phyloP scores from a whole-genome alignment of 2,113 vertebrate species.

The Neofelis nebulosa region DNA sequence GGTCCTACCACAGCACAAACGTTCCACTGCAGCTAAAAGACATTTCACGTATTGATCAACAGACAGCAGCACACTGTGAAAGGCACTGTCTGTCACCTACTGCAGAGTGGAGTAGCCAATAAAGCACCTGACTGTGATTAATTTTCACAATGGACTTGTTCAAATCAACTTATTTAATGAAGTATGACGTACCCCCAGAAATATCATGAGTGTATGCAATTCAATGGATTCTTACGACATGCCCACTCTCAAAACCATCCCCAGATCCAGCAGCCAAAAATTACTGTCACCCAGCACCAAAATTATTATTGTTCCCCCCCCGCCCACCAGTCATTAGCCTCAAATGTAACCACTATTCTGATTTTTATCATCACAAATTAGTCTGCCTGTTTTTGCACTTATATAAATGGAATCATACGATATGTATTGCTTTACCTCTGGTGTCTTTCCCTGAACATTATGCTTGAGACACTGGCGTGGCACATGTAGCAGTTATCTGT shows the following conservation, averaged over 20 bases:
- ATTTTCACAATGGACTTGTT: neutral
- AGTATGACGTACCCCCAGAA: neutral
- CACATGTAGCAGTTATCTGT: no score
- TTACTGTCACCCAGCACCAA: neutral
- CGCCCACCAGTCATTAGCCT: neutral
- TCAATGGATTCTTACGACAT: neutral
- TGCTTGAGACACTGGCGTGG: neutral
- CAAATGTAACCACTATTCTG: neutral
- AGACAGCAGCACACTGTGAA: neutral
- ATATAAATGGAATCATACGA: neutral
- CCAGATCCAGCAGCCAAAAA: neutral
- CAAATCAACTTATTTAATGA: neutral
- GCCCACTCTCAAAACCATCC: neutral
- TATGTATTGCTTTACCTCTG: neutral
- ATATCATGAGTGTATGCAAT: neutral
- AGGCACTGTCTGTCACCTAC: neutral
- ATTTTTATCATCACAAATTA: neutral
- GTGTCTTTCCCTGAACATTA: neutral
- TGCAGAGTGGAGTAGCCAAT: neutral
- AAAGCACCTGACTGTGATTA: neutral
- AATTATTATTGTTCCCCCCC: neutral
- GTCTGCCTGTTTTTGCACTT: neutral
- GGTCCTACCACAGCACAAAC: accelerated
- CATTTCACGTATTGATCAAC: neutral
- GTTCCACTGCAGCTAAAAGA: neutral